Evolutionary conservation across 1,140 invertebrate species (phyloP), one percentile per base, ranked within the genome.

Genomic region (Pogonus chalceus): DNA sequence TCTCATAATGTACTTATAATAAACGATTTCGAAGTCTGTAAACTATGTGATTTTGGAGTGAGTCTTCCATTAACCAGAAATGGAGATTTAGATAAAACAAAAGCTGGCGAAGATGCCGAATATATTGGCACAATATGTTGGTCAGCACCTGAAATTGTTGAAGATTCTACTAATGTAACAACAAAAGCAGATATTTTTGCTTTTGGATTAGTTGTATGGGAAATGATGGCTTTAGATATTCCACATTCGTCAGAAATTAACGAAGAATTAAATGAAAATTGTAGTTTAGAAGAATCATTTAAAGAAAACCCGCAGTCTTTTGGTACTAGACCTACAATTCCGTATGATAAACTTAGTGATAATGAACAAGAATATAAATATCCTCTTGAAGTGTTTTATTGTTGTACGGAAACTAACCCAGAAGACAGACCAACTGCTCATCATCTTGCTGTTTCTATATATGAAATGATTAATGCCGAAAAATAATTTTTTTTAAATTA

Each of bases 31-130:
- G 75, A 79, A 39, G 75, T 73, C 0, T 84, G 85, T 47, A 92
- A 92, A 67, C 68, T 92, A 2, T 91, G 89, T 69, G 89, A 92
- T 67, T 92, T 92, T 76, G 88, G 89, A 18, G 87, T 89, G 12
- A 81, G 83, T 23, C 56, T 90, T 51, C 82, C 81, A 2, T 61
- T 92, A 1, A 81, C 82, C 47, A 69, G 82, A 53, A 73, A 83
- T 62, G 78, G 86, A 2, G 71, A 74, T 31, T 59, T 87, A 14
- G 77, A 83, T 59, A 73, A 70, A 23, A 67, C 69, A 14, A 80
- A 76, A 53, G 65, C 68, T 56, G 60, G 56, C 10, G 61, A 62
- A 2, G 59, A 72, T 20, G 59, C 63, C 51, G 60, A 63, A 35
- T 86, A 75, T 76, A 73, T 79, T 51, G 84, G 87, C 2, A 90